Evolutionary conservation across 1,140 invertebrate species (phyloP), one percentile per base, ranked within the genome.

Genomic region (Tetragnatha versicolor): DNA sequence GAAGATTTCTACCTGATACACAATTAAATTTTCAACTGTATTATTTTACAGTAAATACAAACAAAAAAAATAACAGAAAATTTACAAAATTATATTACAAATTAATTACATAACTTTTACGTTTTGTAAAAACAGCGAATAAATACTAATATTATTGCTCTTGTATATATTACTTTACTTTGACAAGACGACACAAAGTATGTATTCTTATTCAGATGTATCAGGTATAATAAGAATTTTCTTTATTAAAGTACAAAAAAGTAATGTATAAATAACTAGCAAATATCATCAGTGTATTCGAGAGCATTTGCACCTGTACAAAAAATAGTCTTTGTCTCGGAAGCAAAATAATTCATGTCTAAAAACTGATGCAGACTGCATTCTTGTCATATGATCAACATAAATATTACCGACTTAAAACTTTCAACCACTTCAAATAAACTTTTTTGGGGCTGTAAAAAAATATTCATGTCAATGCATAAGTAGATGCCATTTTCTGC

Each of bases 221-320:
- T 53, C n/a, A 37, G 31, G 25, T 66, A 45, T 25, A 45, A 42
- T 12, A 66, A 12, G 27, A 45, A 53, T 35, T 37, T 51, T 37
- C 33, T 35, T 70, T 55, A 70, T 70, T 70, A 70, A 70, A 70
- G 68, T 70, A 70, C 27, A 70, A 70, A n/a, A 70, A 70, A 68
- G 68, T 70, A 70, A 70, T 70, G n/a, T 70, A 53, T 35, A 70
- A 70, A 70, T 35, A 70, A 70, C 68, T 70, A 53, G 68, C 47
- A 53, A 53, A 70, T 55, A 53, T 53, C 35, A 20, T 35, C 33
- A 10, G 37, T n/a, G n/a, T n/a, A n/a, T 49, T 31, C 39, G n/a
- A 42, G 6, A 70, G 49, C n/a, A 37, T 37, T 27, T 70, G 45
- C 33, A 35, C 31, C 49, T 29, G 45, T 70, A 53, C 47, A 70